Base-by-base conservation (phyloP, 1,140 invertebrate species). In the Bradysia coprophila region DNA sequence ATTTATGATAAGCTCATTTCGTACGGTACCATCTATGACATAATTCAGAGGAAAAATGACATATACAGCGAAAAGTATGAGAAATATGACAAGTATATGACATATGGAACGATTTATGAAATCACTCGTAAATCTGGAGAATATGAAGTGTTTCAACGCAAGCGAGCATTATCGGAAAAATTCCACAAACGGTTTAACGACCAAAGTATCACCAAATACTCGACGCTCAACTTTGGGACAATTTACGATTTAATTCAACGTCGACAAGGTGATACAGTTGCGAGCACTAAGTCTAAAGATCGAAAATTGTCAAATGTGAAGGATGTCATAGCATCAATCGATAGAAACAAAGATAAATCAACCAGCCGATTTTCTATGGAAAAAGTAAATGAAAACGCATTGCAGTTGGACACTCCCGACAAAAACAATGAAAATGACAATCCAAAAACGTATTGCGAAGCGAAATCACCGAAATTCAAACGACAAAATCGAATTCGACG, bases 1-100 rank as follows among this genome's bases (percentile, higher is more conserved):
- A 60, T 57, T 43, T 61, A 61, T 37, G 58, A 61, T 41, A 59
- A 59, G 31, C 60, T 60, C 28, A 61, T 61, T 57, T 60, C 58
- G 31, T 61, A 61, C 39, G 58, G 58, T 44, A 61, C 58, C 36
- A 60, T 61, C 36, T 61, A 61, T 42, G 58, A 61, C 38, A 61
- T 61, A 43, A 31, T 61, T 21, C 55, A 59, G 42, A 51, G 57
- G 21, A 45, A 45, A 34, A n/a, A n/a, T n/a, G n/a, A n/a, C n/a
- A n/a, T n/a, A n/a, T n/a, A n/a, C n/a, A n/a, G n/a, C n/a, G n/a
- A n/a, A n/a, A n/a, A n/a, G 15, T 55, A 54, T 46, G 53, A 58
- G 42, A 60, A 58, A 44, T 61, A 61, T 36, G 58, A 61, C 41
- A 58, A 58, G 31, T 61, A 61, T 28, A 61, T 61, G 58, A 61